Evolutionary conservation across 2,888 invertebrate genomes (phyloP), one percentile per base, ranked within the genome.

Genomic region (Tetrapedia diversipes): DNA sequence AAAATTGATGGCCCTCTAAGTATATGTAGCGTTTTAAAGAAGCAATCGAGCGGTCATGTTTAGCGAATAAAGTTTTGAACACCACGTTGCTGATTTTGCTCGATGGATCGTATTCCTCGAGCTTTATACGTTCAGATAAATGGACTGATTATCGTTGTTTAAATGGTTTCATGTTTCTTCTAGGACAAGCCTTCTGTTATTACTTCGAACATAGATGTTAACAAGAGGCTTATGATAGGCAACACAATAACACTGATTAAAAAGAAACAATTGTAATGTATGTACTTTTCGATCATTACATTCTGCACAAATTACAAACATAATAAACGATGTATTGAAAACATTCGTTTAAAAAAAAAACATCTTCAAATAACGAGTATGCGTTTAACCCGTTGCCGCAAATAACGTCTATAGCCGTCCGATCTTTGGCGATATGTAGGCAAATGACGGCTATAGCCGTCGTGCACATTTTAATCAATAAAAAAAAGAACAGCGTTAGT

Each of bases 131-230:
- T 16, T 39, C 19, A 51, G 49, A 19, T 8, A 8, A 32, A 22
- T 8, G 8, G 22, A 3, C 19, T 14, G 19, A 4, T 43, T 22
- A 29, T 45, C n/a, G 2, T 32, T 61, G 8, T 22, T 59, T 41
- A 29, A 39, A 60, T 1, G n/a, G 16, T 34, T 37, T 49, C 34
- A n/a, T 47, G 29, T 67, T 68, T 68, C 61, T 61, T 51, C 49
- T 43, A 68, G 32, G 41, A 2, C 14, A 51, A 68, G 4, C 41
- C 32, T 49, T 51, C n/a, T 16, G 27, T 24, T 45, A n/a, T 32
- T 32, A 39, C 61, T 39, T 67, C 61, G 22, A 39, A 19, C 47
- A 59, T 3, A 37, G 27, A 14, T 47, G 37, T 47, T 27, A 59
- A 49, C 37, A 49, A 37, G 45, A 10, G 27, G 2, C 19, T 59